Percentiles rank a stretch among this genome's conserved stretches.
Conservation (phyloP, 2,888 invertebrate species). For the Drosophila kuntzei region DNA sequence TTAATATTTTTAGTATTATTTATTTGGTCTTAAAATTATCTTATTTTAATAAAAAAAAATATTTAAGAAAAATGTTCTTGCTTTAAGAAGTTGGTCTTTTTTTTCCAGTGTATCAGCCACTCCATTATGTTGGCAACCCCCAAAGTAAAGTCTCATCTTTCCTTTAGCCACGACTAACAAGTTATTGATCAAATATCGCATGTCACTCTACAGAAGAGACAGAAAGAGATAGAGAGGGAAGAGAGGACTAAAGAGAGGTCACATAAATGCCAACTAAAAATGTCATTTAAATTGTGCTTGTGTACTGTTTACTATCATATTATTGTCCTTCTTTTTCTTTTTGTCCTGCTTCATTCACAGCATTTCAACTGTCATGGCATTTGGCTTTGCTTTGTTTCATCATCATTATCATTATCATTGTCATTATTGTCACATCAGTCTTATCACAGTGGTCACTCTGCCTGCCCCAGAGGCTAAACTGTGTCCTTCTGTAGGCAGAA, state of each 20-base stretch:
- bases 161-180: slow-evolving; percentile 27
- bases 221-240: neutral
- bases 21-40: too few relatives aligned
- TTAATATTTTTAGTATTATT: too few relatives aligned
- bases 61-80: too few relatives aligned
- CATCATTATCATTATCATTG: slow-evolving; percentile 41
- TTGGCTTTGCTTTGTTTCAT: slow-evolving; percentile 45
- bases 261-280: slow-evolving; percentile 74
- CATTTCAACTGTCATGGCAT: slow-evolving; percentile 36
- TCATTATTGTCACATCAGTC: slow-evolving; percentile 38
- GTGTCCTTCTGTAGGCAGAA: neutral
- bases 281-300: slow-evolving; percentile 78
- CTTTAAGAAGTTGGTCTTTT: neutral
- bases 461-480: slow-evolving; percentile 5
- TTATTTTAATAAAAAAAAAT: too few relatives aligned
- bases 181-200: slow-evolving; percentile 80
- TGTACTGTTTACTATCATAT: slow-evolving; percentile 71
- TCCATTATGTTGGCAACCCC: slow-evolving; percentile 50
- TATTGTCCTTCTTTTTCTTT: slow-evolving; percentile 21
- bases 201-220: slow-evolving; percentile 51
- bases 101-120: slow-evolving; percentile 16
- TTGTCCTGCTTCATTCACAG: slow-evolving; percentile 24
- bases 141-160: slow-evolving; percentile 22
- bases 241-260: neutral
- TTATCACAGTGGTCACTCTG: slow-evolving; percentile 33